Percentiles rank a stretch among this genome's conserved stretches.
Evolutionary conservation across 2,888 invertebrate genomes (phyloP).

Genomic region (Lacanobia oleracea): DNA sequence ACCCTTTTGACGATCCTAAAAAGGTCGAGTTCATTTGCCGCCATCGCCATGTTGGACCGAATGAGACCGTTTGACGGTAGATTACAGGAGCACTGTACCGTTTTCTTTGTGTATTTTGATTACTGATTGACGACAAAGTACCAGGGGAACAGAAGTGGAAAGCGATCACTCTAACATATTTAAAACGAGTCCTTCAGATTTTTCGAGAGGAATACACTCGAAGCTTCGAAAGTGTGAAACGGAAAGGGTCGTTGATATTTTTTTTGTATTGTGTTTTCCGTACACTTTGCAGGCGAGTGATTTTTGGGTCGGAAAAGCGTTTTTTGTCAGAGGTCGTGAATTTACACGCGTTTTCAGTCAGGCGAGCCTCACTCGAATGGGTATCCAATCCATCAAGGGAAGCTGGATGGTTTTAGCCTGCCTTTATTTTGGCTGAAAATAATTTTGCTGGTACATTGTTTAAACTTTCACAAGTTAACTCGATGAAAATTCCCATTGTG

Average conservation of each 20-base stretch:
- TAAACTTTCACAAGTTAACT: background rate
- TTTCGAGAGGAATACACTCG: slow-evolving; percentile 18
- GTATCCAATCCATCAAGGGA: slow-evolving; percentile 46
- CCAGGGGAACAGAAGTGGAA: slow-evolving; percentile 29
- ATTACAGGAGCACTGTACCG: slow-evolving; percentile 67
- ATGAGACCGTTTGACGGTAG: slow-evolving; percentile 73
- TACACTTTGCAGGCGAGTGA: slow-evolving; percentile 37
- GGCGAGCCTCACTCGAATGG: slow-evolving; percentile 36
- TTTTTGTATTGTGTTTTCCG: slow-evolving; percentile 43
- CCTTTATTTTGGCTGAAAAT: slow-evolving; percentile 28
- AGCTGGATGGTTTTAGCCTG: slow-evolving; percentile 24
- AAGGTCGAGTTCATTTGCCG: slow-evolving; percentile 84
- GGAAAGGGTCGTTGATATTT: slow-evolving; percentile 39
- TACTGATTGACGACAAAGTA: slow-evolving; percentile 68
- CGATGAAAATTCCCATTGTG: background rate
- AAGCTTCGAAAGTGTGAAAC: slow-evolving; percentile 36
- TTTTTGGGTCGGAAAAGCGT: slow-evolving; percentile 29
- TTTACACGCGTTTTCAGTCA: slow-evolving; percentile 45
- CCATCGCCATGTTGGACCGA: slow-evolving; percentile 71
- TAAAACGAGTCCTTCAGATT: slow-evolving; percentile 13
- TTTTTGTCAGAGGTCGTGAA: slow-evolving; percentile 41
- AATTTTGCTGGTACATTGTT: background rate
- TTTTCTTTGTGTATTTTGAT: slow-evolving; percentile 77
- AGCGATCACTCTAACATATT: slow-evolving; percentile 31
- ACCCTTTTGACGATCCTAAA: slow-evolving; percentile 81